Percentiles rank a stretch among this genome's conserved stretches.
These are phyloP conservation scores for Leptobrachium ailaonicum DNA, from an alignment of 2,113 vertebrate genomes.

Conservation along the genomic window DNA sequence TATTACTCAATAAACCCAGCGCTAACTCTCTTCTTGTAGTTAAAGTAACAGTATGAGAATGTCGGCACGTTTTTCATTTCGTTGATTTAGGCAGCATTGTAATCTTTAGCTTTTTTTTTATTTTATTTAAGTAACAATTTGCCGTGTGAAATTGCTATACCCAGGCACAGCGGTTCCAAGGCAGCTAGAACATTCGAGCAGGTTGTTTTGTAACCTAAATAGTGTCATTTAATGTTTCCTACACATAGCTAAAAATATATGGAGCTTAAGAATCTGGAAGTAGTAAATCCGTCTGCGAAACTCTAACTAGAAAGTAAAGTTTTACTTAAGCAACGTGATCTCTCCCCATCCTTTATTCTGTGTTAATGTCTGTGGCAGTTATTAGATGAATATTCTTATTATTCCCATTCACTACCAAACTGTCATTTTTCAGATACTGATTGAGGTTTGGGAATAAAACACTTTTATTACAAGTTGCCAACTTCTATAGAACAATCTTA, in stretches of 20 bases:
- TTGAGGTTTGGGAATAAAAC: conserved; percentile 68
- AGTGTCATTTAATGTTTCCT: conserved; percentile 47
- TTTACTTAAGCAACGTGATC: conserved; percentile 53
- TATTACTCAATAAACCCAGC: conserved; percentile 37
- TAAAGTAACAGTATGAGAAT: conserved; percentile 35
- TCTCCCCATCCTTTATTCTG: conserved; percentile 51
- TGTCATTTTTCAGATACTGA: conserved; percentile 65
- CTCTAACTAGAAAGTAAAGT: conserved; percentile 58
- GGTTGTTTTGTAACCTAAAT: conserved; percentile 4
- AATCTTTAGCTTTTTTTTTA: conserved; percentile 17
- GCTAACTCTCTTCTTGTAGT: neutral
- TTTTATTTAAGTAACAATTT: conserved; percentile 29
- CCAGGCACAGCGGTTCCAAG: neutral
- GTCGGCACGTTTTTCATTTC: conserved; percentile 21
- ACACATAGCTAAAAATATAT: conserved; percentile 40
- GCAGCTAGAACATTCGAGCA: conserved; percentile 13
- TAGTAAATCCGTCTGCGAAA: conserved; percentile 55
- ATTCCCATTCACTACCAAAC: conserved; percentile 59
- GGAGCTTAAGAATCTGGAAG: conserved; percentile 64
- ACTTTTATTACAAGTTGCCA: conserved; percentile 66
- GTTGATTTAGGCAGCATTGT: conserved; percentile 10
- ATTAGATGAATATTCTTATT: conserved; percentile 64
- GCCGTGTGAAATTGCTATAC: conserved; percentile 11
- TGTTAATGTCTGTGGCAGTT: conserved; percentile 57
- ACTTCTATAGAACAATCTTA: conserved; percentile 60